A percentile compares a stretch with the other conserved stretches of the same genome.
phyloP scores from a whole-genome alignment of 2,888 invertebrate species.

The Acanthoscelides obtectus region DNA sequence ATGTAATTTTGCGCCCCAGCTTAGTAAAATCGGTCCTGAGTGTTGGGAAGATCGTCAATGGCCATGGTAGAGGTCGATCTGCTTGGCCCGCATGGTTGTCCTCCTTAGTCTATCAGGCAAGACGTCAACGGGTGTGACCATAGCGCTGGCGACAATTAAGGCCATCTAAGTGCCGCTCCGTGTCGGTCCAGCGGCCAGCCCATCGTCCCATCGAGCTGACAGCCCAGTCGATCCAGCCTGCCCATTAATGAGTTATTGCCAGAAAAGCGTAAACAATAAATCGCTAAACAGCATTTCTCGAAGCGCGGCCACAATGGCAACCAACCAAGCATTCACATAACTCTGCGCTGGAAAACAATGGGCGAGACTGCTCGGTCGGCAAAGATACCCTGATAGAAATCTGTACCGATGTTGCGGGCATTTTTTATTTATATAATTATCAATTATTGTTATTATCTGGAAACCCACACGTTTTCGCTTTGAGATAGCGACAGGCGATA shows the following conservation, averaged over 20 bases:
- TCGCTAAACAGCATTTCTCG: not conserved
- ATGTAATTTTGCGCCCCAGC: too few relatives aligned
- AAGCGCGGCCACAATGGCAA: not conserved
- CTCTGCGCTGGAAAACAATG: not conserved
- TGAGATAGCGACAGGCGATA: not conserved
- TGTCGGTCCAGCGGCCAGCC: not conserved
- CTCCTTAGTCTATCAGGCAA: not conserved
- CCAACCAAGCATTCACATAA: not conserved
- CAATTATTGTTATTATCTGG: conserved; percentile 25
- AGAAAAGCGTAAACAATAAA: not conserved
- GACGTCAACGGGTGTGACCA: not conserved
- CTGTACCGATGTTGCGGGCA: not conserved
- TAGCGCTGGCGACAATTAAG: not conserved
- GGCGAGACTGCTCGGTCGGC: not conserved
- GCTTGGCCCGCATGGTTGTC: too few relatives aligned
- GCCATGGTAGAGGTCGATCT: too few relatives aligned
- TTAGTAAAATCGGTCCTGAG: too few relatives aligned
- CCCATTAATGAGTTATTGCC: not conserved
- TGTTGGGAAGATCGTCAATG: too few relatives aligned
- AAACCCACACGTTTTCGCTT: conserved; percentile 21
- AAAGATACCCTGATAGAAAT: not conserved
- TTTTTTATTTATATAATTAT: conserved; percentile 25
- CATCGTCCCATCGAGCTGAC: not conserved
- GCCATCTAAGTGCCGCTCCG: not conserved
- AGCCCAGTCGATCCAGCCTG: not conserved